phyloP scores from a whole-genome alignment of 2,113 vertebrate genomes.

The Charina bottae region DNA sequence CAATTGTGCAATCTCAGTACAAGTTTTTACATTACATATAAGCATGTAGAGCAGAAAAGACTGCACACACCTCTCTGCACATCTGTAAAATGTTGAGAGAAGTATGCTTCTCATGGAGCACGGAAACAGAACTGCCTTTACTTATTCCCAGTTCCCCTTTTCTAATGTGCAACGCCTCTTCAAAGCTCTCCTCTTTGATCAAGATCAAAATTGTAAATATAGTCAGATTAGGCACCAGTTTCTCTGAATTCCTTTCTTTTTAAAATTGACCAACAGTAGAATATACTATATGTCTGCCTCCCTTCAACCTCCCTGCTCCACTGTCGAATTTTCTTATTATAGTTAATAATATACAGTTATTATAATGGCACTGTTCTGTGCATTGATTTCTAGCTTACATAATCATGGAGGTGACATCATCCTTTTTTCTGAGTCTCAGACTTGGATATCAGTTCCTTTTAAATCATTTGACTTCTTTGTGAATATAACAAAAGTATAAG shows the following conservation, averaged over 20 bases:
- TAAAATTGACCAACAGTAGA: neutral
- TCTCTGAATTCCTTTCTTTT: neutral
- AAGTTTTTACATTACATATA: neutral
- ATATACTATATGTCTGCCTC: neutral
- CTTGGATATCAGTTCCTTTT: neutral
- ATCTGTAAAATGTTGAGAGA: neutral
- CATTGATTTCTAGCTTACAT: neutral
- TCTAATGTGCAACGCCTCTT: neutral
- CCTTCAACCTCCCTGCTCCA: neutral
- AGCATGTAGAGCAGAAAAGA: neutral
- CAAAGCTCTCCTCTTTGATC: neutral
- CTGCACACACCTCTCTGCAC: neutral
- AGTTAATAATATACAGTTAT: neutral
- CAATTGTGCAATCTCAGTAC: neutral
- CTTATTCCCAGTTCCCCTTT: neutral
- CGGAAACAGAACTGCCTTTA: neutral
- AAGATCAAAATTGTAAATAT: neutral
- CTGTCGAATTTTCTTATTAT: neutral
- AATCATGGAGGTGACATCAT: neutral
- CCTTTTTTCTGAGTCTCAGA: neutral
- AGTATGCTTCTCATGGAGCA: neutral
- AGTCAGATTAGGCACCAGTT: neutral
- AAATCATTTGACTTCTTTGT: neutral
- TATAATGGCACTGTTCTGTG: neutral
- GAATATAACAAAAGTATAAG: neutral